These are phyloP conservation scores for Drosophila ohnishii DNA, from an alignment of 1,140 invertebrate species.

Conservation along the genomic window DNA sequence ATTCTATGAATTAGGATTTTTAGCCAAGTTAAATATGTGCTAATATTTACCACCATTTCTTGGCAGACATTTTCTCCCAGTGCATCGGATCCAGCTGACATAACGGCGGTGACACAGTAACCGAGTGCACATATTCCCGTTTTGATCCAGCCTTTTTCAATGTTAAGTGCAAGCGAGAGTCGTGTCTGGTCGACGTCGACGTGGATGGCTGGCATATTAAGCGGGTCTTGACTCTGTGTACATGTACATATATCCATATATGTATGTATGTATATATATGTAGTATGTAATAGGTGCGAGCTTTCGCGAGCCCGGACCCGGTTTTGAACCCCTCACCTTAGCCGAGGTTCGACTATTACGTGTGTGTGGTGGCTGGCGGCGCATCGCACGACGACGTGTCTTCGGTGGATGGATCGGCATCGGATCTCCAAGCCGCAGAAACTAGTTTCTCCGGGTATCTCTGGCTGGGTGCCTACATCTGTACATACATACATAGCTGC, in stretches of 20 bases:
- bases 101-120: constrained; percentile 36
- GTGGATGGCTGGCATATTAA: constrained; percentile 41
- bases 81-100: constrained; percentile 10
- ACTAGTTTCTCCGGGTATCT: constrained; percentile 44
- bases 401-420: constrained; percentile 21
- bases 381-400: constrained; percentile 15
- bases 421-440: constrained; percentile 28
- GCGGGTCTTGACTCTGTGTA: constrained; percentile 11
- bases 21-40: no score
- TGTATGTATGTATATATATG: neutral
- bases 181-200: constrained; percentile 18
- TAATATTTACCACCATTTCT: neutral
- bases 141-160: constrained; percentile 30
- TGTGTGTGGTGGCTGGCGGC: constrained; percentile 4
- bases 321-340: constrained; percentile 6
- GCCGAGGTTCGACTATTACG: constrained; percentile 27
- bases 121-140: constrained; percentile 41
- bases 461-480: neutral
- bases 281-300: constrained; percentile 7
- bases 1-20: no score
- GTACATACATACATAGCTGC: neutral
- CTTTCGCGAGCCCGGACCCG: constrained; percentile 21
- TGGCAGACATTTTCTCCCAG: neutral
- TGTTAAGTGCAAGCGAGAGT: constrained; percentile 53
- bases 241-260: neutral